Evolutionary conservation across 1,140 invertebrate species (phyloP).

Genomic region (Phymorhynchus buccinoides): DNA sequence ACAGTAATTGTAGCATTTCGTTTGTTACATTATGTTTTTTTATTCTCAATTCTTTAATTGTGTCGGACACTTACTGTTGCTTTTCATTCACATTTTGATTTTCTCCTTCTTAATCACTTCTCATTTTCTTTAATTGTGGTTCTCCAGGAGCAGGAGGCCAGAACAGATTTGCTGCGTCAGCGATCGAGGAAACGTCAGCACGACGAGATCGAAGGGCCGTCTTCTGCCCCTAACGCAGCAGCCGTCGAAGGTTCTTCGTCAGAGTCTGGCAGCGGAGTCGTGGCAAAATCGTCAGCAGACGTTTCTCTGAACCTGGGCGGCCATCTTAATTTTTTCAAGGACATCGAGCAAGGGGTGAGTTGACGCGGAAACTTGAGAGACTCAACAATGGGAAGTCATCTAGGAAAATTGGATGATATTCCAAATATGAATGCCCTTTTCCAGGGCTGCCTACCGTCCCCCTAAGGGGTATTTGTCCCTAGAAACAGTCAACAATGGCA

Average conservation of each 20-base stretch:
- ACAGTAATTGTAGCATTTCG: no score
- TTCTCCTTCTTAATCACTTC: no score
- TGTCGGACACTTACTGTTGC: not conserved
- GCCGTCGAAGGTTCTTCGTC: not conserved
- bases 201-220: conserved; percentile 27
- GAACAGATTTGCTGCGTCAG: conserved; percentile 83
- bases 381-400: no score
- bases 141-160: conserved; percentile 81
- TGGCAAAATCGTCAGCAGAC: not conserved
- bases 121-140: not conserved
- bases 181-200: conserved; percentile 73
- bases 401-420: no score
- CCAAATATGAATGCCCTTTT: no score
- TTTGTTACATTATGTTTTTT: no score
- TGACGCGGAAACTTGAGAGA: no score
- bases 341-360: conserved; percentile 82
- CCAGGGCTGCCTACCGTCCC: no score
- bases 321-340: conserved; percentile 93
- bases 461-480: no score
- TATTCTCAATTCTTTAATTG: not conserved
- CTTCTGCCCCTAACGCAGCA: not conserved
- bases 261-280: not conserved
- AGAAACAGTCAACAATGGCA: no score
- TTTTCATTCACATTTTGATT: not conserved
- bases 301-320: conserved; percentile 43